These are phyloP conservation scores for Pampusana beccarii DNA, from an alignment of 2,113 vertebrate species.

Conservation along the genomic window DNA sequence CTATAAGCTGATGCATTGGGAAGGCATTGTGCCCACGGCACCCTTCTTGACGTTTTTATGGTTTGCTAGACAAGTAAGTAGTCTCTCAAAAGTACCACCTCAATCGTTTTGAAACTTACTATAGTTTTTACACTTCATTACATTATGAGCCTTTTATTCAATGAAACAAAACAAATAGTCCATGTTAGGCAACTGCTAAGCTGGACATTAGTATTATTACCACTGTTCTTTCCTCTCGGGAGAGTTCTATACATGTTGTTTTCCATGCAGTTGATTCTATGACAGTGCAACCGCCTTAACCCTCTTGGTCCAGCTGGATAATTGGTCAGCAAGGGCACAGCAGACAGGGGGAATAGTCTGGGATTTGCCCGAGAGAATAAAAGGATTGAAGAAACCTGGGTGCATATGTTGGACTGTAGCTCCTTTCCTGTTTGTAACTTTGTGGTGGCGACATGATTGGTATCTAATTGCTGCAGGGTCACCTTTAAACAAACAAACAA, in stretches of 20 bases:
- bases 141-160: background rate
- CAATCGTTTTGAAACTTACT: background rate
- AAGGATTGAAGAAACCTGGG: conserved; percentile 63
- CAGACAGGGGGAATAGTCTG: conserved; percentile 60
- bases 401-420: conserved; percentile 61
- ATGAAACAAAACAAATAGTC: background rate
- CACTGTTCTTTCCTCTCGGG: background rate
- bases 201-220: background rate
- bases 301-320: conserved; percentile 50
- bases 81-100: background rate
- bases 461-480: conserved; percentile 60
- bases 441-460: conserved; percentile 47
- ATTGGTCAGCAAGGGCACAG: conserved; percentile 49
- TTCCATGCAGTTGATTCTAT: background rate
- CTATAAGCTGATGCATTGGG: background rate
- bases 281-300: background rate
- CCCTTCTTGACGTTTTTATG: background rate
- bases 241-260: background rate
- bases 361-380: conserved; percentile 86
- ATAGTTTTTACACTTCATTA: background rate
- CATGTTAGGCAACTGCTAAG: background rate
- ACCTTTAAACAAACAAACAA: background rate
- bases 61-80: background rate
- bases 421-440: conserved; percentile 64
- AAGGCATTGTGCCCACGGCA: background rate